phyloP scores from a whole-genome alignment of 1,140 invertebrate genomes.

The Hesperophylax magnus region DNA sequence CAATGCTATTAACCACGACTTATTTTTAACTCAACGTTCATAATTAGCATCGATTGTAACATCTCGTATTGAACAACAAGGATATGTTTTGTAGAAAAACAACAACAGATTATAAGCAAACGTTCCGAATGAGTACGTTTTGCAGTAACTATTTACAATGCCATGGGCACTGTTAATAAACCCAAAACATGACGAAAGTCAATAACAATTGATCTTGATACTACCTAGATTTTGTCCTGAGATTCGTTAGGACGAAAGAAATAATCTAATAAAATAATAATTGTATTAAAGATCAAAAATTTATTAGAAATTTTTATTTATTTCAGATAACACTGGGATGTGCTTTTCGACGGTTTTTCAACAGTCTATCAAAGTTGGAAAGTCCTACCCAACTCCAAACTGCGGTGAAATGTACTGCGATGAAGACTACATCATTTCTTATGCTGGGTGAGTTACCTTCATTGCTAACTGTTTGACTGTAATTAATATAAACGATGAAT shows the following conservation, averaged over 20 bases:
- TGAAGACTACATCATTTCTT: conserved; percentile 26
- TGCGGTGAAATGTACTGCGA: conserved; percentile 29
- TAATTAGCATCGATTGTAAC: too few relatives aligned
- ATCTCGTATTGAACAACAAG: too few relatives aligned
- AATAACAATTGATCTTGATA: not conserved
- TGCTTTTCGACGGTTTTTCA: conserved; percentile 27
- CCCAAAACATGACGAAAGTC: too few relatives aligned
- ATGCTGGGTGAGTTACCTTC: conserved; percentile 8
- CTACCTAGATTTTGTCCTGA: not conserved
- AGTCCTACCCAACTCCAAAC: conserved; percentile 22
- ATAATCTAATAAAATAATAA: not conserved
- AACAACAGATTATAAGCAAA: not conserved
- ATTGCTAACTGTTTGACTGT: too few relatives aligned
- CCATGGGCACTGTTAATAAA: not conserved
- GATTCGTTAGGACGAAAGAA: not conserved
- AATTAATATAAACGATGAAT: too few relatives aligned
- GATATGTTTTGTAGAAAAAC: too few relatives aligned
- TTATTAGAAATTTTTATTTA: not conserved
- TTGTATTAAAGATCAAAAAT: not conserved
- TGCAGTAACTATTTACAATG: not conserved
- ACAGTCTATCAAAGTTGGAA: conserved; percentile 23
- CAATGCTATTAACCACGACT: too few relatives aligned
- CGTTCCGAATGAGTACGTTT: not conserved
- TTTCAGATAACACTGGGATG: conserved; percentile 28
- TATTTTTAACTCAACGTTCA: too few relatives aligned